phyloP scores from a whole-genome alignment of 2,888 invertebrate species.

The Spilarctia lutea region DNA sequence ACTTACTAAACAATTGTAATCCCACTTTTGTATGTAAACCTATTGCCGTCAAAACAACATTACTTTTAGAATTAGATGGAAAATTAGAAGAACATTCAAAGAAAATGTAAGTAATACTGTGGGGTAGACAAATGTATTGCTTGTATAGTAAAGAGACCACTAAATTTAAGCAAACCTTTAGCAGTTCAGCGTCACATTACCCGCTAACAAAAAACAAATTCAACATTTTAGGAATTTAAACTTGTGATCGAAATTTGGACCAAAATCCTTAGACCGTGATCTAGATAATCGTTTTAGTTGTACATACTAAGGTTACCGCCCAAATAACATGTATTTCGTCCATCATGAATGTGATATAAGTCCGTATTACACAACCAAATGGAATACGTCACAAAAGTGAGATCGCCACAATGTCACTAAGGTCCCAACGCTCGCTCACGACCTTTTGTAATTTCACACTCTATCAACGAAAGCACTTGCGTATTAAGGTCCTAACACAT shows the following conservation, averaged over 20 bases:
- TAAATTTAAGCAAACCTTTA: too few species aligned
- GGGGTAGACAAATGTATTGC: too few species aligned
- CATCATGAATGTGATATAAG: not conserved
- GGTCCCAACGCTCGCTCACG: constrained; percentile 17
- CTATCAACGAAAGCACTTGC: constrained; percentile 32
- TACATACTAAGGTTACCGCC: not conserved
- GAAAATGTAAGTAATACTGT: too few species aligned
- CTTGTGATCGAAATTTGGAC: not conserved
- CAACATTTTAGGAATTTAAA: too few species aligned
- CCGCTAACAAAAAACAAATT: too few species aligned
- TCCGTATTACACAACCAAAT: constrained; percentile 8
- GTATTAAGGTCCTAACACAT: constrained; percentile 22
- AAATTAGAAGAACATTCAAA: too few species aligned
- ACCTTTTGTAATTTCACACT: constrained; percentile 34
- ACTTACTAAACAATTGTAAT: too few species aligned
- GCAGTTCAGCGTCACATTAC: too few species aligned
- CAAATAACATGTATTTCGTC: not conserved
- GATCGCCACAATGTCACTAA: constrained; percentile 17
- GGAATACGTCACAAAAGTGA: constrained; percentile 8
- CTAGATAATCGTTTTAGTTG: not conserved
- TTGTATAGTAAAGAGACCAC: too few species aligned
- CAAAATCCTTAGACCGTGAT: not conserved
- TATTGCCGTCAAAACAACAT: too few species aligned
- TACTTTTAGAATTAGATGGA: too few species aligned
- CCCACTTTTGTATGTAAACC: too few species aligned